Evolutionary conservation across 2,888 invertebrate genomes (phyloP).

Genomic region (Proisotoma minuta): DNA sequence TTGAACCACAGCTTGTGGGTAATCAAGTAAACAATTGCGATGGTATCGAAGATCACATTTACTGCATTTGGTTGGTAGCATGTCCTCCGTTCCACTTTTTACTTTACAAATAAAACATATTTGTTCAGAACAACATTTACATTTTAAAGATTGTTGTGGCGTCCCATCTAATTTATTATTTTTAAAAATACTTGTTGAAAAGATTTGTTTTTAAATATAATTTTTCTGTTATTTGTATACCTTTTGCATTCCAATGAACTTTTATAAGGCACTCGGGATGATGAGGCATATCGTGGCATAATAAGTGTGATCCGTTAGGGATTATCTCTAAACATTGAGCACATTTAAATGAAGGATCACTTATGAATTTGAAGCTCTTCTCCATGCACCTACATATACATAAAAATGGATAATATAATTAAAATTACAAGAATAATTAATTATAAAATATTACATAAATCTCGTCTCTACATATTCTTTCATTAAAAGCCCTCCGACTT

Average conservation of each 20-base stretch:
- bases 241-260: neutral
- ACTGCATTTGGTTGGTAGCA: constrained; percentile 29
- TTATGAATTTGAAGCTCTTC: neutral
- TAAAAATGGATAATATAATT: too few species aligned
- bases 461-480: constrained; percentile 1
- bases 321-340: constrained; percentile 18
- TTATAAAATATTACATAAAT: too few species aligned
- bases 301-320: neutral
- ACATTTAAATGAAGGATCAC: neutral
- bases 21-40: constrained; percentile 32
- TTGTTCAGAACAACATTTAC: constrained; percentile 28
- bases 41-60: constrained; percentile 39
- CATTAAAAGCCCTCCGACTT: constrained; percentile 6
- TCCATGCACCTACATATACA: too few species aligned
- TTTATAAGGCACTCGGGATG: constrained; percentile 28
- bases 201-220: neutral
- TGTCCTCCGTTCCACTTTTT: neutral
- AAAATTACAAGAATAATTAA: too few species aligned
- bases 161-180: constrained; percentile 1
- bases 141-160: constrained; percentile 14
- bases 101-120: constrained; percentile 35
- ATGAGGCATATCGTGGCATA: constrained; percentile 39
- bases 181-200: neutral
- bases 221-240: too few species aligned
- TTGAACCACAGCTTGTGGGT: constrained; percentile 42